A percentile compares a stretch with the other conserved stretches of the same genome.
Conservation (phyloP, 2,888 invertebrate species). For the Oscheius sp. region DNA sequence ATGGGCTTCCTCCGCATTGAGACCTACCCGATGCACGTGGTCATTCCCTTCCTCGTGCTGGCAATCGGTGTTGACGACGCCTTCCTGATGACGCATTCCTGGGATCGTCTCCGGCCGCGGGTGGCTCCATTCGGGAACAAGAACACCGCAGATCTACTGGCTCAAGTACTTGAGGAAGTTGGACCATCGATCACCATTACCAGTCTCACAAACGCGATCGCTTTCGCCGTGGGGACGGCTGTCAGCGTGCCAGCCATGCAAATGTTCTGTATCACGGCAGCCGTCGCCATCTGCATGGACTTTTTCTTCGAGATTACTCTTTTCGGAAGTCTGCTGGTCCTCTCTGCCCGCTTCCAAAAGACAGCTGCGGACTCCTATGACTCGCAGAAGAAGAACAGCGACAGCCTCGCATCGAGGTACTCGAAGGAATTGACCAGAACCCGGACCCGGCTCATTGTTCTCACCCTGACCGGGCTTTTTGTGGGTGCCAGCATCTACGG, state of each 20-base stretch:
- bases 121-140: conserved; percentile 26
- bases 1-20: conserved; percentile 38
- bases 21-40: conserved; percentile 46
- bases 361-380: not conserved
- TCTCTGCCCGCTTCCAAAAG: conserved; percentile 39
- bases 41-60: conserved; percentile 47
- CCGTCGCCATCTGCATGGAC: conserved; percentile 45
- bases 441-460: conserved; percentile 21
- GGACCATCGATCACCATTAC: conserved; percentile 47
- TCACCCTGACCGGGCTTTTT: conserved; percentile 21
- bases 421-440: conserved; percentile 24
- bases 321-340: conserved; percentile 42
- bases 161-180: conserved; percentile 40
- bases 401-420: conserved; percentile 18
- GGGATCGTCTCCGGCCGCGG: conserved; percentile 37
- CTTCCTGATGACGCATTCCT: conserved; percentile 46
- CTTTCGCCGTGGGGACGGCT: conserved; percentile 47
- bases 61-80: conserved; percentile 55
- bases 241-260: conserved; percentile 45
- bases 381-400: not conserved
- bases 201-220: conserved; percentile 46
- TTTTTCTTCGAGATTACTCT: conserved; percentile 46
- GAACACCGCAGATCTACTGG: conserved; percentile 25
- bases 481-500: conserved; percentile 39
- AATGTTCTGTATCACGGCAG: conserved; percentile 44